These are phyloP conservation scores for Ophioninae sp. DNA, from an alignment of 2,888 invertebrate species.

Conservation along the genomic window DNA sequence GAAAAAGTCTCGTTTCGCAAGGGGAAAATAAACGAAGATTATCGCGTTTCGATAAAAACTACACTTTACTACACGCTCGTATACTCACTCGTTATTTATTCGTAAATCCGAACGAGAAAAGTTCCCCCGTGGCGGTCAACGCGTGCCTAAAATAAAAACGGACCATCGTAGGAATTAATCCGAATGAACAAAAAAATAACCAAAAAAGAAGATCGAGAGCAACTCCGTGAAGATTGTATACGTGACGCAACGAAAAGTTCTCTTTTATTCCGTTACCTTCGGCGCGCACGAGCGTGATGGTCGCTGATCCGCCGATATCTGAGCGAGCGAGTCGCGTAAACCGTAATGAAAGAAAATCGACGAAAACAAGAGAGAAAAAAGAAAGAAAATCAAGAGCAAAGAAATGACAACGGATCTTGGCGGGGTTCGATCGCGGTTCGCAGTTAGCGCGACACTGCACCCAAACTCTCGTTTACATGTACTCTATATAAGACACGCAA, in stretches of 20 bases:
- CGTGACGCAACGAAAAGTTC: neutral
- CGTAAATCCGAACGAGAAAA: constrained; percentile 13
- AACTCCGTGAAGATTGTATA: neutral
- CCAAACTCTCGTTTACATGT: constrained; percentile 38
- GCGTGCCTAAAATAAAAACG: constrained; percentile 17
- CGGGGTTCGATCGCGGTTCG: constrained; percentile 14
- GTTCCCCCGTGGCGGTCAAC: neutral
- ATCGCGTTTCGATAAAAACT: no score
- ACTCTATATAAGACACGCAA: constrained; percentile 18
- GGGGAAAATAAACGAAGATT: no score
- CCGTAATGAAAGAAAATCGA: neutral
- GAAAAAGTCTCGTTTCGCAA: no score
- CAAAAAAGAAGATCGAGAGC: no score
- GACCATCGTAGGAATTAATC: constrained; percentile 1
- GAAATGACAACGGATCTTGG: neutral
- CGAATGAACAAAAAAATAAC: no score
- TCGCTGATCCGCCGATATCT: neutral
- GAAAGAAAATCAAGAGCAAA: neutral
- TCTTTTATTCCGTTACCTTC: neutral
- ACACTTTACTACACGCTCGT: neutral
- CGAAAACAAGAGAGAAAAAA: neutral
- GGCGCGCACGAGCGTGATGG: neutral
- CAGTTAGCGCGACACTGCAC: constrained; percentile 48
- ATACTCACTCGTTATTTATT: constrained; percentile 28
- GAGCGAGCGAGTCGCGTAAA: neutral